Evolutionary conservation across 2,113 vertebrate species (phyloP).

Genomic region (Seriola dumerili): DNA sequence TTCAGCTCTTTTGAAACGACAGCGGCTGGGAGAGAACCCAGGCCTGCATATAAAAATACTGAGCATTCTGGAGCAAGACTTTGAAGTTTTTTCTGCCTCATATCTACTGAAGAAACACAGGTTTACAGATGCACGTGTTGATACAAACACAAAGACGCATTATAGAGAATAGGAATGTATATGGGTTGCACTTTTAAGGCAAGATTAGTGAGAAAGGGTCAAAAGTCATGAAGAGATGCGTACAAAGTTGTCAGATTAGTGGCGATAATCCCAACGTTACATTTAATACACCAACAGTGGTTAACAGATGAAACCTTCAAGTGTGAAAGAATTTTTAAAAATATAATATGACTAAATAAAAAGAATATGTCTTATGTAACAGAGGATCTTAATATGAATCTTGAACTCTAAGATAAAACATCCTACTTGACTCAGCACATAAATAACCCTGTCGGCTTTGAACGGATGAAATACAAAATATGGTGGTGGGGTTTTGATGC

Average conservation of each 20-base stretch:
- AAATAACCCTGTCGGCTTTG: slow-evolving; percentile 3
- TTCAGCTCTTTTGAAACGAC: slow-evolving; percentile 70
- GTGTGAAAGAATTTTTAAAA: background rate
- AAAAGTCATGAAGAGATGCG: background rate
- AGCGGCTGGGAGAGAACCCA: slow-evolving; percentile 70
- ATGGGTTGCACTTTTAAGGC: background rate
- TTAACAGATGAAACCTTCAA: background rate
- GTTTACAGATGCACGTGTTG: background rate
- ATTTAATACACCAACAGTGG: background rate
- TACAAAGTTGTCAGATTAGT: background rate
- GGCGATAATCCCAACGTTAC: background rate
- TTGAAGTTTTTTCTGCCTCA: slow-evolving; percentile 75
- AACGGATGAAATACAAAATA: background rate
- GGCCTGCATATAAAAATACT: slow-evolving; percentile 79
- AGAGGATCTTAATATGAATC: background rate
- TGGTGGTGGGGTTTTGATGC: slow-evolving; percentile 21
- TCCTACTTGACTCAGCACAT: background rate
- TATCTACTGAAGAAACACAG: slow-evolving; percentile 56
- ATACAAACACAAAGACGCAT: background rate
- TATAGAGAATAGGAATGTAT: background rate
- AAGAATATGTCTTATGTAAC: slow-evolving; percentile 2
- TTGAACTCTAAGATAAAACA: background rate
- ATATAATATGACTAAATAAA: background rate
- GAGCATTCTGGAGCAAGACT: slow-evolving; percentile 66
- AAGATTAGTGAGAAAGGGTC: background rate